Evolutionary conservation across 2,113 vertebrate species (phyloP), one percentile per base, ranked within the genome.

Genomic region (Gadus macrocephalus): DNA sequence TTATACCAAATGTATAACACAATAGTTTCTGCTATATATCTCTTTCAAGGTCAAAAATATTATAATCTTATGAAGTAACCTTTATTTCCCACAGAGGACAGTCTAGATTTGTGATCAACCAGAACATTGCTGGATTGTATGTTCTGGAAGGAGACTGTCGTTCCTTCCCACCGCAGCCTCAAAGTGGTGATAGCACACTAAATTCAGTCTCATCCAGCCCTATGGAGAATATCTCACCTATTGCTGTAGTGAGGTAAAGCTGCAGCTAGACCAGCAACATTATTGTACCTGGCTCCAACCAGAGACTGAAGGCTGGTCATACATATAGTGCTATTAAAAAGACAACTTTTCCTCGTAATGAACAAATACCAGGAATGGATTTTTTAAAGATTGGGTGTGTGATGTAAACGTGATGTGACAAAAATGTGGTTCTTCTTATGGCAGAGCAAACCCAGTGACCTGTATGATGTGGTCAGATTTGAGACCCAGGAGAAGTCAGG

Each of bases 61-160:
- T 12, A 12, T 4, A 19, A 61, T 49, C 20, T 67, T 42, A 53
- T 0, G 67, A 4, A 20, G 17, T 15, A 70, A 14, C 19, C 56
- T 7, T 15, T 72, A 14, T 17, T 58, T 7, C 15, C 66, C 80
- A 16, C 72, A 96, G 94, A 83, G 94, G 93, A 5, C 84, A 79
- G 0, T 90, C 94, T 64, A 83, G 93, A 55, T 96, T 95, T 76
- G 90, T 94, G 72, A 94, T 95, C 85, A 92, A 81, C 25, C 92
- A 93, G 80, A 87, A 88, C 60, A 82, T 12, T 9, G 86, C 88
- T 0, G 87, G 91, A 3, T 86, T 88, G 14, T 94, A 93, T 22
- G 74, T 88, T 0, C 65, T 95, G n/a, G 81, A 93, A 0, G 94
- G 94, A 17, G 93, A 94, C 81, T 83, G 77, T 2, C 84, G 71